Conservation (phyloP, 1,140 invertebrate genomes). For the Saccostrea glomerata region DNA sequence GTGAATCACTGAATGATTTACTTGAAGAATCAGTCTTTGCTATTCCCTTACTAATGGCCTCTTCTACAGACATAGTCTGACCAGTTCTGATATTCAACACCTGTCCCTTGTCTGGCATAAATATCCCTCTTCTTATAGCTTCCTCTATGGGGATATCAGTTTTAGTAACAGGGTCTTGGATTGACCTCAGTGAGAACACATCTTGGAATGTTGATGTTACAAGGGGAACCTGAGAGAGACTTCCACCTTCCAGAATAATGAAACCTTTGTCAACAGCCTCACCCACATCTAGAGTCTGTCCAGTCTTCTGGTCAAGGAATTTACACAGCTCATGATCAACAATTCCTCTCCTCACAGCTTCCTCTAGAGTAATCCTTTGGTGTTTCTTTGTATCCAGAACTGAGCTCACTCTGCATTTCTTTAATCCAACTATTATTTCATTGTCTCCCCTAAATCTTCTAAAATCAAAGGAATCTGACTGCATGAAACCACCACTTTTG, state of each 20-base stretch:
- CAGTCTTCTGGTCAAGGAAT: slow-evolving; percentile 87
- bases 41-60: slow-evolving; percentile 83
- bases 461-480: slow-evolving; percentile 41
- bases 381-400: slow-evolving; percentile 87
- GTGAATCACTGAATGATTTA: slow-evolving; percentile 62
- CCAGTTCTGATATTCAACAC: slow-evolving; percentile 74
- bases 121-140: slow-evolving; percentile 86
- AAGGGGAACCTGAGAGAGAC: slow-evolving; percentile 83
- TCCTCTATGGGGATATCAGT: slow-evolving; percentile 88
- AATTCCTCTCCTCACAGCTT: slow-evolving; percentile 87
- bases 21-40: slow-evolving; percentile 76
- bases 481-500: slow-evolving; percentile 39
- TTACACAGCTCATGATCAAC: slow-evolving; percentile 79
- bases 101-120: slow-evolving; percentile 69
- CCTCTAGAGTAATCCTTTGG: slow-evolving; percentile 89
- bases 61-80: slow-evolving; percentile 78
- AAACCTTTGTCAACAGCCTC: slow-evolving; percentile 85
- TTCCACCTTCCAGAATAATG: slow-evolving; percentile 60
- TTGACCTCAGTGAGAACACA: slow-evolving; percentile 84
- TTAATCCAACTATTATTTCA: slow-evolving; percentile 50
- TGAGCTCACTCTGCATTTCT: slow-evolving; percentile 82
- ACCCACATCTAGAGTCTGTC: slow-evolving; percentile 87
- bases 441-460: slow-evolving; percentile 21
- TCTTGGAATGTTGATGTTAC: slow-evolving; percentile 89
- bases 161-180: slow-evolving; percentile 80